Conservation (phyloP, 2,113 vertebrate species). For the Labeo rohita region DNA sequence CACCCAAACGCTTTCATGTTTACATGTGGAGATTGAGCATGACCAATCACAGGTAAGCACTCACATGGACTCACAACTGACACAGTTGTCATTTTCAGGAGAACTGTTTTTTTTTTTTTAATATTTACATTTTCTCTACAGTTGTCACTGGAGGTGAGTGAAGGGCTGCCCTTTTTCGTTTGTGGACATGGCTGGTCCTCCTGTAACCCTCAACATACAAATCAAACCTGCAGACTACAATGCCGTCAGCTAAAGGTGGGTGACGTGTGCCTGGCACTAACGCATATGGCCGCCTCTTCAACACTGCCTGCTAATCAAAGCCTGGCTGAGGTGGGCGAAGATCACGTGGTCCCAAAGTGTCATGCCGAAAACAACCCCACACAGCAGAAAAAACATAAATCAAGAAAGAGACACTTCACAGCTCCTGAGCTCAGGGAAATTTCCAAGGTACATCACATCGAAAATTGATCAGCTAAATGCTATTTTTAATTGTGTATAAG, state of each 20-base stretch:
- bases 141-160: slow-evolving; percentile 77
- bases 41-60: slow-evolving; percentile 71
- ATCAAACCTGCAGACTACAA: slow-evolving; percentile 72
- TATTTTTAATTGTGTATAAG: neutral
- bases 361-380: neutral
- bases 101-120: too few species aligned
- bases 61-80: neutral
- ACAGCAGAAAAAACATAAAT: neutral
- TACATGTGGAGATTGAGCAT: slow-evolving; percentile 74
- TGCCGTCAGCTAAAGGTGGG: slow-evolving; percentile 77
- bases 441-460: neutral
- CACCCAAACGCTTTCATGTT: slow-evolving; percentile 66
- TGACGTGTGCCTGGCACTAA: slow-evolving; percentile 78
- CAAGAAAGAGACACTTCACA: slow-evolving; percentile 71
- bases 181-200: slow-evolving; percentile 78
- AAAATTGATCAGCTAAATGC: slow-evolving; percentile 3
- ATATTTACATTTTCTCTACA: slow-evolving; percentile 37
- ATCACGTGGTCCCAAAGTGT: neutral
- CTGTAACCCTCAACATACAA: slow-evolving; percentile 75
- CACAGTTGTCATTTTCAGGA: too few species aligned
- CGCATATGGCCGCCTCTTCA: slow-evolving; percentile 54
- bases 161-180: slow-evolving; percentile 79
- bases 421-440: slow-evolving; percentile 66
- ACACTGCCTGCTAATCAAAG: slow-evolving; percentile 1
- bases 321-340: neutral